Percentiles rank a stretch among this genome's conserved stretches.
Conservation (phyloP, 1,140 invertebrate genomes). For the Lineus longissimus region DNA sequence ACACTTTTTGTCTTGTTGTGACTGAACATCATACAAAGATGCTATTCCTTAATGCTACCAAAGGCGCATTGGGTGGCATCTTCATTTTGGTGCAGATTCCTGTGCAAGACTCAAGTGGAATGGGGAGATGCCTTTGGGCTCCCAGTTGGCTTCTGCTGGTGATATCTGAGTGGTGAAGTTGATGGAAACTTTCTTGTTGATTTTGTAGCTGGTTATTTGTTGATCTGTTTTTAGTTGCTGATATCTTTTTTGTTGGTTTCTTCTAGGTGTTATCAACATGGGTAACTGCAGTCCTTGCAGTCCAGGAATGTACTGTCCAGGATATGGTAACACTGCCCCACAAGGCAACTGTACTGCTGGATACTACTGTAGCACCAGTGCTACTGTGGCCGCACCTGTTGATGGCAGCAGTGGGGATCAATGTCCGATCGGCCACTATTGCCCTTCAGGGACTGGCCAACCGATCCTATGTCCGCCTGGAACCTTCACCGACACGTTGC, state of each 20-base stretch:
- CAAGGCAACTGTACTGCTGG: slow-evolving; percentile 41
- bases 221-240: background rate
- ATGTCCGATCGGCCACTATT: slow-evolving; percentile 39
- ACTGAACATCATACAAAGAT: background rate
- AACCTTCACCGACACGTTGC: slow-evolving; percentile 30
- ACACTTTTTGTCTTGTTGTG: background rate
- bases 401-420: slow-evolving; percentile 36
- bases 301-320: slow-evolving; percentile 37
- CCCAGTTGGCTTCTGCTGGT: too few species aligned
- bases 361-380: slow-evolving; percentile 38
- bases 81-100: too few species aligned
- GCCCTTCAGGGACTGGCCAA: slow-evolving; percentile 30
- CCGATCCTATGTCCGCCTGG: slow-evolving; percentile 39
- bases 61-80: background rate
- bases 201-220: too few species aligned
- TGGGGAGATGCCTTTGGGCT: too few species aligned
- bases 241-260: background rate
- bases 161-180: too few species aligned
- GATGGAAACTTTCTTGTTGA: too few species aligned
- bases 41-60: background rate
- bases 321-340: slow-evolving; percentile 28
- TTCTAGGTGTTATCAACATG: slow-evolving; percentile 22
- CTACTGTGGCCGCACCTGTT: slow-evolving; percentile 31
- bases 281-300: slow-evolving; percentile 33
- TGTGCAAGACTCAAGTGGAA: too few species aligned